Evolutionary conservation across 64 coral and sea anemone genomes (phyloP).

Genomic region (Platygyra sinensis): DNA sequence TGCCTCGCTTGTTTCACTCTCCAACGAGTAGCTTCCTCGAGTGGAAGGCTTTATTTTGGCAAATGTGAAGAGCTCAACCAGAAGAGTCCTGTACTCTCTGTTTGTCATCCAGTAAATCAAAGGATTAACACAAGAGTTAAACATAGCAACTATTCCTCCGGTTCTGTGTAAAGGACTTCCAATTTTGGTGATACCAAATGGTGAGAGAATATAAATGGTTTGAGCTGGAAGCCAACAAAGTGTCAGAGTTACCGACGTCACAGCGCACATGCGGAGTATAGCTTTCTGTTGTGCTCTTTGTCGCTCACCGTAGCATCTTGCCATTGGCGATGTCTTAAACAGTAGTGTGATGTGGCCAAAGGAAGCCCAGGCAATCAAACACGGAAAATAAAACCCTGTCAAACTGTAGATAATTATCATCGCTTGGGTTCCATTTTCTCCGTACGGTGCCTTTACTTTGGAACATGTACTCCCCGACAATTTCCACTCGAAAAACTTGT

Average conservation of each 20-base stretch:
- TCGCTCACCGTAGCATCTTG: not conserved
- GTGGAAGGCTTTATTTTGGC: too few species aligned
- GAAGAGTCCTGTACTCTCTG: not conserved
- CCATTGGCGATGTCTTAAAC: slow-evolving; percentile 14
- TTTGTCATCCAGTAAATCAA: too few species aligned
- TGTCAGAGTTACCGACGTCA: slow-evolving; percentile 50
- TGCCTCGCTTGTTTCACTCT: too few species aligned
- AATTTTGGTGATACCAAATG: slow-evolving; percentile 11
- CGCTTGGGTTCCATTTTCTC: not conserved
- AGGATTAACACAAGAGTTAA: too few species aligned
- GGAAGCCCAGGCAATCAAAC: slow-evolving; percentile 20
- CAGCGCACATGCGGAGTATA: slow-evolving; percentile 47
- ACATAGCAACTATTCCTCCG: too few species aligned
- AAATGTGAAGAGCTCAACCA: slow-evolving; percentile 15
- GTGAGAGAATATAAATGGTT: slow-evolving; percentile 44
- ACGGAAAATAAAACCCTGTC: too few species aligned
- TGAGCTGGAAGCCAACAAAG: slow-evolving; percentile 71
- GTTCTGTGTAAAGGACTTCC: too few species aligned
- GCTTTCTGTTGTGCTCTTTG: slow-evolving; percentile 2
- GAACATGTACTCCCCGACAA: not conserved
- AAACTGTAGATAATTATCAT: too few species aligned
- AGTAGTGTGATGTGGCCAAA: slow-evolving; percentile 44
- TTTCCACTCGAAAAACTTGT: slow-evolving; percentile 24
- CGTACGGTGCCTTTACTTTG: not conserved
- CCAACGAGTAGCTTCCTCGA: too few species aligned